Evolutionary conservation across 2,888 invertebrate genomes (phyloP).

Genomic region (Caenorhabditis macrosperma): DNA sequence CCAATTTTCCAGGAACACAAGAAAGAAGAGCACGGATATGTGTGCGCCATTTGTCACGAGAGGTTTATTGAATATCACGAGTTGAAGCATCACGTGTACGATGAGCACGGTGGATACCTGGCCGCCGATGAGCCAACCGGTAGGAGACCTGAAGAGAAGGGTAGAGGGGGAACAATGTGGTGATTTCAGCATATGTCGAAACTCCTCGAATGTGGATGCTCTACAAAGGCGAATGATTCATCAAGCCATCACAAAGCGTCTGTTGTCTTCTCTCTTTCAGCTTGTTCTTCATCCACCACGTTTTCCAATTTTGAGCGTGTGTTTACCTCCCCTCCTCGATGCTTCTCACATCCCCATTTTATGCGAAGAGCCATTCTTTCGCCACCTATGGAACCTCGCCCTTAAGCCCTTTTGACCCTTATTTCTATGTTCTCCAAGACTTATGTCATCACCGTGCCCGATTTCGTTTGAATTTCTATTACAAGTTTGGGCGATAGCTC

Average conservation of each 20-base stretch:
- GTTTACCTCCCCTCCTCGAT: slow-evolving; percentile 21
- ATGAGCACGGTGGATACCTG: slow-evolving; percentile 79
- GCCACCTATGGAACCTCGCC: slow-evolving; percentile 13
- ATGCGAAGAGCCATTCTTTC: slow-evolving; percentile 31
- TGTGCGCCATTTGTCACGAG: slow-evolving; percentile 78
- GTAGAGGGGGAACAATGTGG: neutral
- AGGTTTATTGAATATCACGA: slow-evolving; percentile 77
- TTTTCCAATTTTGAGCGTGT: slow-evolving; percentile 30
- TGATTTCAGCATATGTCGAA: slow-evolving; percentile 76
- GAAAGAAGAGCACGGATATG: slow-evolving; percentile 77
- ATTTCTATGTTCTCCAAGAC: neutral
- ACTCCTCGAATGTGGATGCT: slow-evolving; percentile 78
- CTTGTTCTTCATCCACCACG: slow-evolving; percentile 20
- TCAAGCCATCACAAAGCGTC: neutral
- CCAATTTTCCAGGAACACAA: slow-evolving; percentile 50
- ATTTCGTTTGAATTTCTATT: neutral
- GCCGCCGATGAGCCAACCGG: slow-evolving; percentile 75
- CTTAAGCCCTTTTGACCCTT: neutral
- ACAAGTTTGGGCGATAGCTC: no score
- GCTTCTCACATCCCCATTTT: slow-evolving; percentile 24
- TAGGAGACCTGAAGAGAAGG: slow-evolving; percentile 33
- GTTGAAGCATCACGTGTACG: slow-evolving; percentile 79
- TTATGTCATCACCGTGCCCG: no score
- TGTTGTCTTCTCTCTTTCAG: neutral
- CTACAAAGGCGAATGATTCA: slow-evolving; percentile 78